Conservation (phyloP, 2,888 invertebrate species). For the Athalia rosae region DNA sequence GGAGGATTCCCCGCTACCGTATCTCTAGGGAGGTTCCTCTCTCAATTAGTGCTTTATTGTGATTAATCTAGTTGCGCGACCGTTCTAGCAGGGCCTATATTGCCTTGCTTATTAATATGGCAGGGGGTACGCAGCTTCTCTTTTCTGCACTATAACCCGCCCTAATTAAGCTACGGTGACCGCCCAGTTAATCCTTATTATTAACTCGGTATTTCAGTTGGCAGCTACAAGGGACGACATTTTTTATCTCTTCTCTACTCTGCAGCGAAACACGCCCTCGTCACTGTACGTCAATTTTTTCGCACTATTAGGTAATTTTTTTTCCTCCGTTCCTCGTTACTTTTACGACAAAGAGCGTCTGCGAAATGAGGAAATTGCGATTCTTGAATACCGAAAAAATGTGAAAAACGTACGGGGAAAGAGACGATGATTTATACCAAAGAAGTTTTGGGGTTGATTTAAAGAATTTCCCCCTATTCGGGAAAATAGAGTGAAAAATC, state of each 20-base stretch:
- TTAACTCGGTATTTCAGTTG: not conserved
- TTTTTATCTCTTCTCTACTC: not conserved
- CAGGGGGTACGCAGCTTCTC: conserved; percentile 14
- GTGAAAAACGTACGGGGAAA: too few species aligned
- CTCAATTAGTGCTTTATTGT: conserved; percentile 42
- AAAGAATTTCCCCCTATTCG: too few species aligned
- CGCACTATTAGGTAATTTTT: too few species aligned
- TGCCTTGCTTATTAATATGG: conserved; percentile 34
- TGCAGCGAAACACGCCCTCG: not conserved
- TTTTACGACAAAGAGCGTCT: too few species aligned
- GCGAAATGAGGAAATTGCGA: too few species aligned
- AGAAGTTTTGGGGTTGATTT: too few species aligned
- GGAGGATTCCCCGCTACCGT: not conserved
- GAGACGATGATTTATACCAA: too few species aligned
- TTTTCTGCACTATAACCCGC: conserved; percentile 15
- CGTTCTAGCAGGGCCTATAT: conserved; percentile 37
- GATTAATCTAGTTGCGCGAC: conserved; percentile 44
- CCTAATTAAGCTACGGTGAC: conserved; percentile 31
- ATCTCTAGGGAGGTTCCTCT: conserved; percentile 33
- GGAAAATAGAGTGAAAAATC: too few species aligned
- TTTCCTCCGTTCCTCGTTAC: too few species aligned
- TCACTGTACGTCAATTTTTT: not conserved
- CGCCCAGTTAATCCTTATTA: conserved; percentile 34
- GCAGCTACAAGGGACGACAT: too few species aligned
- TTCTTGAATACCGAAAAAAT: too few species aligned